These are phyloP conservation scores for Thamnophis elegans DNA, from an alignment of 2,797 vertebrate genomes.

Conservation along the genomic window DNA sequence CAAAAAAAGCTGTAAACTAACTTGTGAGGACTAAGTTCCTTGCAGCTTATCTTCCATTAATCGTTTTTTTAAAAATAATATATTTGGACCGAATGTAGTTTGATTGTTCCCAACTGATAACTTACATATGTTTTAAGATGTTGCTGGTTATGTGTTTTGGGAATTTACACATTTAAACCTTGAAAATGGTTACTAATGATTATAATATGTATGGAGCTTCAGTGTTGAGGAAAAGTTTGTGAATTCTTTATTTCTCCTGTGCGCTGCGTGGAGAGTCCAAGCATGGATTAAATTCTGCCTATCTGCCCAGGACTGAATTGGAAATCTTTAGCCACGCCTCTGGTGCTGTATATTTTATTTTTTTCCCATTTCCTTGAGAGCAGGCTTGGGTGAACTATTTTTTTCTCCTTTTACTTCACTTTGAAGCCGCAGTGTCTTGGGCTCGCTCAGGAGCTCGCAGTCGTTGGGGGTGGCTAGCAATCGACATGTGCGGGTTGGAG, in stretches of 20 bases:
- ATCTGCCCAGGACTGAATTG: too few relatives aligned
- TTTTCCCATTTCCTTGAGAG: too few relatives aligned
- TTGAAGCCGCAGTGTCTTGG: too few relatives aligned
- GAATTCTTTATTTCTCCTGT: background rate
- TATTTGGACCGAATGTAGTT: slow-evolving; percentile 4
- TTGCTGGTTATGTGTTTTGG: background rate
- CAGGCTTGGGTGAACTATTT: too few relatives aligned
- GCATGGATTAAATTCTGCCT: too few relatives aligned
- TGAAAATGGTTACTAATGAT: background rate
- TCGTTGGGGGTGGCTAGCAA: too few relatives aligned
- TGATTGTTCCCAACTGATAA: background rate
- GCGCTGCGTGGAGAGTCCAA: too few relatives aligned
- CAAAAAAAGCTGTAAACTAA: background rate
- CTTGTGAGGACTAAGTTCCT: background rate
- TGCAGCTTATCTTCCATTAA: background rate
- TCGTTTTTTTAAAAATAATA: background rate
- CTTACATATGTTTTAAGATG: background rate
- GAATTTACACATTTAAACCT: background rate
- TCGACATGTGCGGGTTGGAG: too few relatives aligned
- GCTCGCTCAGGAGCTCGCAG: too few relatives aligned
- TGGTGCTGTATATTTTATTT: too few relatives aligned
- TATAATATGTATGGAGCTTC: background rate
- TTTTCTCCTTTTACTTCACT: too few relatives aligned
- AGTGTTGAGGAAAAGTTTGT: background rate
- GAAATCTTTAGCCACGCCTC: too few relatives aligned